These are phyloP conservation scores for Prunella himalayana DNA, from an alignment of 2,113 vertebrate species.

Conservation along the genomic window DNA sequence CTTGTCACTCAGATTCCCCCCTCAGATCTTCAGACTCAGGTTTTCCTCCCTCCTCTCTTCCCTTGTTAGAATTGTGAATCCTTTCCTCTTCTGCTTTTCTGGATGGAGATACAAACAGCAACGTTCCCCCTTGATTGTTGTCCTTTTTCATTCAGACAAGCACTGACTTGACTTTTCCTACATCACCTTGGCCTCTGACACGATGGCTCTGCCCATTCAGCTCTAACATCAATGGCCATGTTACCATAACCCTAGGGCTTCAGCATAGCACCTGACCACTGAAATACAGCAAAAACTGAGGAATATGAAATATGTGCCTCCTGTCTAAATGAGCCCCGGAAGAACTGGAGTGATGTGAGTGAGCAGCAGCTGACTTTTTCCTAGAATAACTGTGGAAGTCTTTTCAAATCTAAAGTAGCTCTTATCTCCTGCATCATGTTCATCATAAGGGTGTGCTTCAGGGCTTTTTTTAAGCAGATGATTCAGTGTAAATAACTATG, in stretches of 20 bases:
- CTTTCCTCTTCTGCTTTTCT: background rate
- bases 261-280: background rate
- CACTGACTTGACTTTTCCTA: background rate
- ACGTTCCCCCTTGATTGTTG: background rate
- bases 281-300: background rate
- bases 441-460: background rate
- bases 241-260: background rate
- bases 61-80: background rate
- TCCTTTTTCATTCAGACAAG: background rate
- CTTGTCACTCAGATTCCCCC: background rate
- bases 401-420: constrained; percentile 11
- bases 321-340: background rate
- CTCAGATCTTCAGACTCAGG: background rate
- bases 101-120: background rate
- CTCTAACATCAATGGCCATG: background rate
- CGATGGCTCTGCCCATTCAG: rapidly evolving
- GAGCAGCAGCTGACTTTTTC: background rate
- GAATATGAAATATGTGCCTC: background rate
- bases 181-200: background rate
- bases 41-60: background rate
- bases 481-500: constrained; percentile 31
- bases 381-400: background rate
- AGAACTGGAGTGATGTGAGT: background rate
- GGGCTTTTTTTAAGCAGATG: background rate
- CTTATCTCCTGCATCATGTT: background rate